Evolutionary conservation across 2,797 vertebrate species (phyloP).

Genomic region (Sitta carolinensis): DNA sequence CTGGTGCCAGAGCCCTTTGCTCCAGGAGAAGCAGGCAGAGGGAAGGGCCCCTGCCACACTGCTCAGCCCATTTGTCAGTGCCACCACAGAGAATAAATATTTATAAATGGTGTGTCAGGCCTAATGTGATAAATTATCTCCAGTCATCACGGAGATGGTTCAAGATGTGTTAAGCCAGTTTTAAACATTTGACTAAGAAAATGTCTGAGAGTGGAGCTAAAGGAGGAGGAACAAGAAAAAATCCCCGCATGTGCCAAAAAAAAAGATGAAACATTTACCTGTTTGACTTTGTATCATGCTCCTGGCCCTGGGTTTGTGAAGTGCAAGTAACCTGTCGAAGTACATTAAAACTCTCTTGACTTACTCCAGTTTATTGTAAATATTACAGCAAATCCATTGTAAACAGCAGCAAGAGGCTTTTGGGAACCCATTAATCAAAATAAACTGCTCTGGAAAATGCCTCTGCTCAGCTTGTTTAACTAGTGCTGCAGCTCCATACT

Average conservation of each 20-base stretch:
- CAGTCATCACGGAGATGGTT: conserved; percentile 25
- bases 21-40: neutral
- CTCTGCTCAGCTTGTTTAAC: conserved; percentile 79
- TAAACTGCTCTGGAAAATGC: conserved; percentile 76
- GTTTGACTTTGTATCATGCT: neutral
- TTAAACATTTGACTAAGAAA: conserved; percentile 42
- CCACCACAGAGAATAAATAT: conserved; percentile 48
- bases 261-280: neutral
- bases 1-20: neutral
- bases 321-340: conserved; percentile 47
- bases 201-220: neutral
- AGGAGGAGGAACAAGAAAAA: neutral
- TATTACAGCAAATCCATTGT: conserved; percentile 84
- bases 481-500: conserved; percentile 55
- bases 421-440: conserved; percentile 87
- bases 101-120: conserved; percentile 64
- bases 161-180: conserved; percentile 21
- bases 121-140: conserved; percentile 64
- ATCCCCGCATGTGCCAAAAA: neutral
- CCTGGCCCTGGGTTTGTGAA: neutral
- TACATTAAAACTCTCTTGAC: conserved; percentile 67
- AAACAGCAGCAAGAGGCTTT: conserved; percentile 80
- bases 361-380: conserved; percentile 81
- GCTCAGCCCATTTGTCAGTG: conserved; percentile 61
- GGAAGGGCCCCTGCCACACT: neutral